A percentile compares a stretch with the other conserved stretches of the same genome.
Conservation (phyloP, 2,797 vertebrate species). For the Anolis apletophallus region DNA sequence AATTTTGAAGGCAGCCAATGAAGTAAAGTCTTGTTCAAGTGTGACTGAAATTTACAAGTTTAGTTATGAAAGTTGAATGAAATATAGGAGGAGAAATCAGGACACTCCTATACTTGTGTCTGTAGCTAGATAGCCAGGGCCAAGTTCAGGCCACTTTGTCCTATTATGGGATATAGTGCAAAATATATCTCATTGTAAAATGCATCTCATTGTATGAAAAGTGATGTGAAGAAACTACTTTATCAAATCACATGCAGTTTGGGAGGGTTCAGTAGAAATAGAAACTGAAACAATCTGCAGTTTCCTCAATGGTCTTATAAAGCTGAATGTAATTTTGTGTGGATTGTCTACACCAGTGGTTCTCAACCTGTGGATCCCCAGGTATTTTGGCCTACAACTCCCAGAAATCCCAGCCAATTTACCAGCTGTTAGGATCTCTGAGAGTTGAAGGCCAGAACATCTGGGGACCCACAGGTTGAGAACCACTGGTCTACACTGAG, state of each 20-base stretch:
- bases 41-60: neutral
- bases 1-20: neutral
- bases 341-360: neutral
- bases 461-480: too few relatives aligned
- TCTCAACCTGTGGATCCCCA: too few relatives aligned
- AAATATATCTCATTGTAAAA: neutral
- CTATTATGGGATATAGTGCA: neutral
- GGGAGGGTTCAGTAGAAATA: neutral
- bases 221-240: neutral
- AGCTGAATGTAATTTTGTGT: neutral
- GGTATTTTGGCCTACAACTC: too few relatives aligned
- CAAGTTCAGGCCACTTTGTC: neutral
- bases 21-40: neutral
- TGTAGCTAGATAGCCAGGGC: too few relatives aligned
- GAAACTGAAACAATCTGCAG: neutral
- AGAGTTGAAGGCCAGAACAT: too few relatives aligned
- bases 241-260: neutral
- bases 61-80: neutral
- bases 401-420: too few relatives aligned
- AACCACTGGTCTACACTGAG: too few relatives aligned
- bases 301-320: neutral
- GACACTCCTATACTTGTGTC: neutral
- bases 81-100: neutral
- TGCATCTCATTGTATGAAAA: too few relatives aligned
- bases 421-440: too few relatives aligned